These are phyloP conservation scores for Pachyramphus minor DNA, from an alignment of 2,113 vertebrate species.

Conservation along the genomic window DNA sequence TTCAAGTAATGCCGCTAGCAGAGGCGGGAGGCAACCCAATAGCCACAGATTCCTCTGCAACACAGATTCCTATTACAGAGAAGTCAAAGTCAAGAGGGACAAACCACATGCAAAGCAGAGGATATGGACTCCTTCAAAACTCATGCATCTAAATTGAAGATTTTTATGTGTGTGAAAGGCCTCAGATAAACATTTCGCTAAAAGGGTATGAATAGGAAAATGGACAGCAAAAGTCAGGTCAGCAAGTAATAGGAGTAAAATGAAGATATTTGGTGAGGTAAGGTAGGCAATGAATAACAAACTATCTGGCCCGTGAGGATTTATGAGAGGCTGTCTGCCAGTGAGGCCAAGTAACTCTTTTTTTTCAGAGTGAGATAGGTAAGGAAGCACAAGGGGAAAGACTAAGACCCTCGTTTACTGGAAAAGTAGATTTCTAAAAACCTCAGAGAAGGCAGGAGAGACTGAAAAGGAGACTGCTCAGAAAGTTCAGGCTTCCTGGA, in stretches of 20 bases:
- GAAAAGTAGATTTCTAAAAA: not conserved
- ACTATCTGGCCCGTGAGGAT: not conserved
- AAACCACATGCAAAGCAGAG: not conserved
- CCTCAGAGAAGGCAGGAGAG: not conserved
- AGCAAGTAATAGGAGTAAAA: not conserved
- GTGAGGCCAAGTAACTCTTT: not conserved
- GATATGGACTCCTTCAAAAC: not conserved
- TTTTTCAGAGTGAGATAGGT: not conserved
- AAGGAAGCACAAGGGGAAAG: not conserved
- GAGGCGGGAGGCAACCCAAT: not conserved
- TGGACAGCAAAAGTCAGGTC: not conserved
- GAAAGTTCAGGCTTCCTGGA: not conserved
- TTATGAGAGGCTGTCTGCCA: not conserved
- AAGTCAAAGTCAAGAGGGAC: not conserved
- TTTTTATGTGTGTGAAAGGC: not conserved
- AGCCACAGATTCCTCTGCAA: not conserved
- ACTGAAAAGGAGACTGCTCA: not conserved
- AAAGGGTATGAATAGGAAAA: not conserved
- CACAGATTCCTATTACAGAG: not conserved
- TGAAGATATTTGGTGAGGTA: not conserved
- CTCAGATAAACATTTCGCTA: not conserved
- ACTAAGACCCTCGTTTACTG: not conserved
- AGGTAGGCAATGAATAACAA: not conserved
- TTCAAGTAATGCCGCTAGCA: not conserved
- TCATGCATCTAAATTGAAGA: not conserved